phyloP scores from a whole-genome alignment of 2,797 vertebrate species.

The Netta rufina region DNA sequence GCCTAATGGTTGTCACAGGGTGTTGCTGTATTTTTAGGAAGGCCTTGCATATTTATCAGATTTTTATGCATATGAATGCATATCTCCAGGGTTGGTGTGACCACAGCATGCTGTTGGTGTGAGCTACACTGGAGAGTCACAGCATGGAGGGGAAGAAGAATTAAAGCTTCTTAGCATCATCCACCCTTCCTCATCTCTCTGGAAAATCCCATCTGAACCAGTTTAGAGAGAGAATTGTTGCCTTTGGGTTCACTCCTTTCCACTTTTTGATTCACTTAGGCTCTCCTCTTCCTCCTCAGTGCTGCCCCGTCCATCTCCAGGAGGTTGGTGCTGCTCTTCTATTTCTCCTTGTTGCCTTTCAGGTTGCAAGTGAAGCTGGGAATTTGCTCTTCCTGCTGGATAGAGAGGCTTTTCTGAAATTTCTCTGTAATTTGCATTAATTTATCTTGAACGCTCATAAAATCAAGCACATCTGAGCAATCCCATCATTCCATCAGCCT shows the following conservation, averaged over 20 bases:
- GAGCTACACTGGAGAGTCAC: not conserved
- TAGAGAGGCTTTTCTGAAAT: not conserved
- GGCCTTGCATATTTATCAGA: not conserved
- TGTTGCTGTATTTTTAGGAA: not conserved
- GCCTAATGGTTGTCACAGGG: not conserved
- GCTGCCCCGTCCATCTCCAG: not conserved
- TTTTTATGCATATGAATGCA: not conserved
- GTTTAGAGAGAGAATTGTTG: not conserved
- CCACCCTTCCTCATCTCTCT: not conserved
- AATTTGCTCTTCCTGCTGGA: not conserved
- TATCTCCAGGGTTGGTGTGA: not conserved
- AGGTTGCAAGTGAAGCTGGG: not conserved
- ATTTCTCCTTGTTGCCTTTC: not conserved
- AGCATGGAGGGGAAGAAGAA: not conserved
- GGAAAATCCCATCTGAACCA: not conserved
- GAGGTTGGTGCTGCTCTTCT: not conserved
- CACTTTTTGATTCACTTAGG: not conserved
- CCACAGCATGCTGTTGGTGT: not conserved
- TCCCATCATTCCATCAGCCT: not conserved
- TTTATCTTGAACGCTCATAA: not conserved
- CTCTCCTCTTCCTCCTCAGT: not conserved
- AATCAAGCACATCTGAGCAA: not conserved
- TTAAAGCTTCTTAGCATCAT: not conserved
- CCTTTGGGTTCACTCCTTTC: not conserved
- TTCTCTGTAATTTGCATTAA: not conserved